phyloP scores from a whole-genome alignment of 2,888 invertebrate species.

The Pachymerium ferrugineum region DNA sequence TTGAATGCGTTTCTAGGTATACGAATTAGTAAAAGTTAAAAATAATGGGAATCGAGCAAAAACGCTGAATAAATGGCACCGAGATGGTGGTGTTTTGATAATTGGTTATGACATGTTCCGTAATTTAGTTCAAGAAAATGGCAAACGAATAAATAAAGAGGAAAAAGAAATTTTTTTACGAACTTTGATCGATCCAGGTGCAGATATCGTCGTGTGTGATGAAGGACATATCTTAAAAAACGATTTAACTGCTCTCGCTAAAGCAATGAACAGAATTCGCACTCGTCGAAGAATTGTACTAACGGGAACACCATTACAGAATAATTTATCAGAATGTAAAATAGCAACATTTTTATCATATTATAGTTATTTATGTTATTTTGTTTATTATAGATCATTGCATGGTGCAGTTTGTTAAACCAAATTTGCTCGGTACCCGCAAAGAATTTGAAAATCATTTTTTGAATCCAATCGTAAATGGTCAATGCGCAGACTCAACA shows the following conservation, averaged over 20 bases:
- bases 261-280: slow-evolving; percentile 75
- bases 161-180: slow-evolving; percentile 64
- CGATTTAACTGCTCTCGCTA: slow-evolving; percentile 79
- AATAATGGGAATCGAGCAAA: slow-evolving; percentile 69
- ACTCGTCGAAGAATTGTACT: slow-evolving; percentile 86
- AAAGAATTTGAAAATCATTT: slow-evolving; percentile 93
- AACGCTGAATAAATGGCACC: slow-evolving; percentile 71
- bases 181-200: slow-evolving; percentile 78
- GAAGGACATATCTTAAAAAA: slow-evolving; percentile 97
- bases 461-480: slow-evolving; percentile 93
- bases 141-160: slow-evolving; percentile 61
- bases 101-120: slow-evolving; percentile 95
- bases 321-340: slow-evolving; percentile 85
- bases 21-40: slow-evolving; percentile 64
- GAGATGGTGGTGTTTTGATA: slow-evolving; percentile 81
- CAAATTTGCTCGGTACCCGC: slow-evolving; percentile 84
- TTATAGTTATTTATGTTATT: no score
- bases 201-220: slow-evolving; percentile 92
- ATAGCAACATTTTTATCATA: background rate
- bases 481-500: slow-evolving; percentile 92
- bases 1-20: slow-evolving; percentile 54
- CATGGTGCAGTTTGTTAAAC: slow-evolving; percentile 98
- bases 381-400: slow-evolving; percentile 68
- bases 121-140: slow-evolving; percentile 59
- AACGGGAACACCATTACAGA: slow-evolving; percentile 96